These are phyloP conservation scores for Apis cerana DNA, from an alignment of 1,140 invertebrate genomes.

Conservation along the genomic window DNA sequence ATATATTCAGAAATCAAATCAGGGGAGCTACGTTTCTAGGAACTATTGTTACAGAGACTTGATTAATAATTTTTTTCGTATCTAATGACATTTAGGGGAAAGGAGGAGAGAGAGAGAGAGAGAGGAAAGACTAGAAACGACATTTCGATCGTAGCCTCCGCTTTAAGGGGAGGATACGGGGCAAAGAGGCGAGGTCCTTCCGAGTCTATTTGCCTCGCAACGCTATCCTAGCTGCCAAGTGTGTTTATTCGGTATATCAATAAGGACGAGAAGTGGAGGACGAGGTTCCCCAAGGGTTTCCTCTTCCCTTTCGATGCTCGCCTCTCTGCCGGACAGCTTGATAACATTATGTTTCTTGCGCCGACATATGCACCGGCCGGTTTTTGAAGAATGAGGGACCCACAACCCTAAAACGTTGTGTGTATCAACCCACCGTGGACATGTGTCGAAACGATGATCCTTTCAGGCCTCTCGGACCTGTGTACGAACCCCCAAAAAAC, in stretches of 20 bases:
- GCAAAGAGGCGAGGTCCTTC: slow-evolving; percentile 11
- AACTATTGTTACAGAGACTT: too few species aligned
- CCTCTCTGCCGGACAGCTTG: slow-evolving; percentile 55
- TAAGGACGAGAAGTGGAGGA: slow-evolving; percentile 57
- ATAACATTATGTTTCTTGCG: slow-evolving; percentile 68
- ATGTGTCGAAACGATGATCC: slow-evolving; percentile 56
- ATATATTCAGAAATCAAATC: too few species aligned
- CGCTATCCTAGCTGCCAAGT: slow-evolving; percentile 65
- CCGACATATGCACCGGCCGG: slow-evolving; percentile 63
- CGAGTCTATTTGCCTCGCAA: slow-evolving; percentile 64
- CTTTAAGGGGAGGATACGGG: slow-evolving; percentile 41
- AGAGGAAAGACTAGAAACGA: background rate
- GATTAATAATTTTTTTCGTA: background rate
- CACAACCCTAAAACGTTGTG: slow-evolving; percentile 54
- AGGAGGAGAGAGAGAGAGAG: background rate
- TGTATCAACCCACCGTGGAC: slow-evolving; percentile 37
- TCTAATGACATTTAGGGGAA: background rate
- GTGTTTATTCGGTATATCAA: slow-evolving; percentile 74
- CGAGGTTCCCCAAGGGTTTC: slow-evolving; percentile 52
- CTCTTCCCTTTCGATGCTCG: slow-evolving; percentile 29
- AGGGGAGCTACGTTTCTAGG: too few species aligned
- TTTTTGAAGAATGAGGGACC: slow-evolving; percentile 61
- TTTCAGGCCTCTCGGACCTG: slow-evolving; percentile 13
- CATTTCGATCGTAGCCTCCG: slow-evolving; percentile 12
- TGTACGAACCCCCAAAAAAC: slow-evolving; percentile 13